These are phyloP conservation scores for Drosophila erecta DNA, from an alignment of 1,140 invertebrate genomes.

Conservation along the genomic window DNA sequence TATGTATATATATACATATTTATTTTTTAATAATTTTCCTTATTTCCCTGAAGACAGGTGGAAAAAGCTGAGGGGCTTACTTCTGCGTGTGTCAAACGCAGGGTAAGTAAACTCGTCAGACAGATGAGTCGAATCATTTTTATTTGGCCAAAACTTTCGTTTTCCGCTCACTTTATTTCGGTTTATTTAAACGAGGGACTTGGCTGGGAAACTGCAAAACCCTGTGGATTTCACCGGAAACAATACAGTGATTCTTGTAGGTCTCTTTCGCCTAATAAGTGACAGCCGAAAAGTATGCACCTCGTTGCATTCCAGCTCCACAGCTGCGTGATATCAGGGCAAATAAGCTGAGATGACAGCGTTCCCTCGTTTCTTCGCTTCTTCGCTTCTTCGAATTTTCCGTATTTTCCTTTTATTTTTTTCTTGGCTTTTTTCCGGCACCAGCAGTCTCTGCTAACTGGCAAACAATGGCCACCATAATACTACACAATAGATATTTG, in stretches of 20 bases:
- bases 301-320: neutral
- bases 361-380: neutral
- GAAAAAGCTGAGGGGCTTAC: neutral
- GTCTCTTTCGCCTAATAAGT: neutral
- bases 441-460: slow-evolving; percentile 24
- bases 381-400: neutral
- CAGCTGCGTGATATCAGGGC: slow-evolving; percentile 21
- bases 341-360: slow-evolving; percentile 26
- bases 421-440: neutral
- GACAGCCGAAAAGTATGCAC: slow-evolving; percentile 55
- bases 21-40: slow-evolving; percentile 31
- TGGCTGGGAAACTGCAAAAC: neutral
- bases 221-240: too few relatives aligned
- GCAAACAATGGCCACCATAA: slow-evolving; percentile 47
- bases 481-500: slow-evolving; percentile 45
- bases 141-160: neutral
- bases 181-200: neutral
- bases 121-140: neutral
- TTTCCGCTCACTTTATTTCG: neutral
- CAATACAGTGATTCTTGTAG: neutral
- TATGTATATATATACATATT: neutral
- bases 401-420: too few relatives aligned
- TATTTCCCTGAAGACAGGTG: slow-evolving; percentile 2
- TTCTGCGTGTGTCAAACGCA: neutral
- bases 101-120: neutral